phyloP scores from a whole-genome alignment of 2,113 vertebrate species.

The Mugil cephalus region DNA sequence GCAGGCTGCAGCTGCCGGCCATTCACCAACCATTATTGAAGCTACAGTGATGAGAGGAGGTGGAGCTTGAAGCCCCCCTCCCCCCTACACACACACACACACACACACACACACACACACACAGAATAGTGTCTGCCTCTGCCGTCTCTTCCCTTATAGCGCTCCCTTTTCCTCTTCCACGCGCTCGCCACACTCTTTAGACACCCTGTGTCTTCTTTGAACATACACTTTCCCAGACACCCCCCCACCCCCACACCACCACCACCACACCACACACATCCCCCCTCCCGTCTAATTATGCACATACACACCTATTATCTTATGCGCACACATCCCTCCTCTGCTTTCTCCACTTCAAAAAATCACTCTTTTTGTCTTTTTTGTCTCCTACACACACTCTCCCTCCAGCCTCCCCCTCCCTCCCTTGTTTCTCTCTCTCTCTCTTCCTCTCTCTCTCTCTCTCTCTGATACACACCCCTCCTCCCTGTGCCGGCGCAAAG shows the following conservation, averaged over 20 bases:
- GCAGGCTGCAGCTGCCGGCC: slow-evolving; percentile 50
- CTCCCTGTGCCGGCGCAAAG: slow-evolving; percentile 73
- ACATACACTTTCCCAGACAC: slow-evolving; percentile 1
- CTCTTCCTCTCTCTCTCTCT: slow-evolving; percentile 28
- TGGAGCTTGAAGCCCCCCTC: slow-evolving; percentile 76
- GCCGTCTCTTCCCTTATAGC: slow-evolving; percentile 28
- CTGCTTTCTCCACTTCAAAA: slow-evolving; percentile 33
- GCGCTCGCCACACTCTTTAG: slow-evolving; percentile 32
- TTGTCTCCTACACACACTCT: slow-evolving; percentile 38
- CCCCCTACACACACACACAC: slow-evolving; percentile 43
- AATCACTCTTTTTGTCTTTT: slow-evolving; percentile 43
- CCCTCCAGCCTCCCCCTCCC: slow-evolving; percentile 12
- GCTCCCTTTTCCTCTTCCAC: slow-evolving; percentile 34
- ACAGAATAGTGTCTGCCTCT: slow-evolving; percentile 38
- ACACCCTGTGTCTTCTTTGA: not conserved
- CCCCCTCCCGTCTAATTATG: slow-evolving; percentile 9
- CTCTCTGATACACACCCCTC: slow-evolving; percentile 54
- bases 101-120: slow-evolving; percentile 43
- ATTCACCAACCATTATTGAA: slow-evolving; percentile 75
- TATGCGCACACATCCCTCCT: slow-evolving; percentile 31
- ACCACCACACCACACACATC: no score
- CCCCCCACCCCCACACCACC: slow-evolving; percentile 14
- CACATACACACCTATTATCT: slow-evolving; percentile 24
- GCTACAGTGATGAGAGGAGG: slow-evolving; percentile 79
- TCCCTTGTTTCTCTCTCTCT: slow-evolving; percentile 18